Base-by-base conservation (phyloP, 2,113 vertebrate genomes). In the Indicator maculatus region DNA sequence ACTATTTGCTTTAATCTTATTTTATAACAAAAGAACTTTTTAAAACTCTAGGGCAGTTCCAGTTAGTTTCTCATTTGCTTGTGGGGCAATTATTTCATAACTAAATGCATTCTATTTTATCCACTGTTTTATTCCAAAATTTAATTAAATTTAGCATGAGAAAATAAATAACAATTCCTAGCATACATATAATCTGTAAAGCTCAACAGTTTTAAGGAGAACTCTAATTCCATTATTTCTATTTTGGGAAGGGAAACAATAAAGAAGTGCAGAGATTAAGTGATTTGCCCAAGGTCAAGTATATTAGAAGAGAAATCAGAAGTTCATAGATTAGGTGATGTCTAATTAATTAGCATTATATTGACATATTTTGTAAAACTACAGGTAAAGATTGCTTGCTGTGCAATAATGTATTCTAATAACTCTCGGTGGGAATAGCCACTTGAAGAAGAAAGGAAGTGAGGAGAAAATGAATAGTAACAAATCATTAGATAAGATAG, bases 331-430 rank as follows among this genome's bases (percentile, higher is more conserved):
- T 69, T n/a, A 78, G 28, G 18, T 86, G 61, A 65, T 77, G 71
- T 63, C 16, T 41, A 95, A 86, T 58, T 92, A 90, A 90, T 89
- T 93, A 92, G 19, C 61, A 91, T 65, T 77, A 53, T 77, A 75
- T 23, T 84, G 88, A 61, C 63, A 27, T 85, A 82, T 60, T 89
- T 88, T 44, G 28, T 72, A 74, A 88, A 93, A 86, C 58, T 89
- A 83, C 65, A 92, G 50, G 86, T 90, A 78, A 92, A 86, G 61
- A 75, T 36, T 83, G n/a, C 83, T 83, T 89, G 47, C 74, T 89
- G 59, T 31, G 53, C 75, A 82, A 86, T 82, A 92, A 81, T 39
- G 55, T 69, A 82, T 58, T 39, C 30, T 95, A 94, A 84, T 79
- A 92, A 78, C 71, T 75, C 88, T 73, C 81, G 76, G 50, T 44